Evolutionary conservation across 2,797 vertebrate genomes (phyloP), one percentile per base, ranked within the genome.

Genomic region (Alectoris magna): DNA sequence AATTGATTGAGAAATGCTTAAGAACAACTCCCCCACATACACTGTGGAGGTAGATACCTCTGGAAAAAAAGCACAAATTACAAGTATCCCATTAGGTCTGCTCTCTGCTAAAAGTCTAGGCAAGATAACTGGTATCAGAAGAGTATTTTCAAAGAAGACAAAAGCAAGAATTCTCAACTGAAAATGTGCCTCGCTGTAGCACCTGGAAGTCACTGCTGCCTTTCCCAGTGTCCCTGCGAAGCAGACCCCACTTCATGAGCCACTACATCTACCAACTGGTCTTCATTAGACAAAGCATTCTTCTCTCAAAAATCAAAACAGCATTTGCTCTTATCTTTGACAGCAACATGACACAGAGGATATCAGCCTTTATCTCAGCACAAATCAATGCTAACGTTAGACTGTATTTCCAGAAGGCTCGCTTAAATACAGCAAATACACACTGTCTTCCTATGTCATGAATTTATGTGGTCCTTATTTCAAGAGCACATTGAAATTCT

Each of bases 221-320:
- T 27, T 60, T 67, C 63, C 15, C 43, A 49, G 51, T 26, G n/a
- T 58, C 41, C 64, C 66, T 64, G 66, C 70, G 64, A 63, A 31
- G 13, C 34, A 67, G 34, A 95, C 49, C 55, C 73, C 71, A 56
- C 68, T 26, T n/a, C 71, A 60, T 67, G 23, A 26, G 72, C 88
- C 88, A 58, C 55, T 67, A 29, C 31, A 38, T 93, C 96, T 94
- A 93, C 96, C 60, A 70, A 93, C 96, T 95, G 89, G 66, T 96
- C 83, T 82, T 97, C 95, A 93, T 96, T 94, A 96, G 86, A 67
- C 53, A 77, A 53, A 85, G 85, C 73, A 84, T 93, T 92, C 59
- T 49, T 39, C 79, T 82, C 85, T 83, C 91, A 84, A 89, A 82
- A 94, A 68, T 38, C 88, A 92, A 83, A 80, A 31, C 64, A 11